Percentiles rank a stretch among this genome's conserved stretches.
Conservation (phyloP, 2,888 invertebrate species). For the Lamellibrachia columna region DNA sequence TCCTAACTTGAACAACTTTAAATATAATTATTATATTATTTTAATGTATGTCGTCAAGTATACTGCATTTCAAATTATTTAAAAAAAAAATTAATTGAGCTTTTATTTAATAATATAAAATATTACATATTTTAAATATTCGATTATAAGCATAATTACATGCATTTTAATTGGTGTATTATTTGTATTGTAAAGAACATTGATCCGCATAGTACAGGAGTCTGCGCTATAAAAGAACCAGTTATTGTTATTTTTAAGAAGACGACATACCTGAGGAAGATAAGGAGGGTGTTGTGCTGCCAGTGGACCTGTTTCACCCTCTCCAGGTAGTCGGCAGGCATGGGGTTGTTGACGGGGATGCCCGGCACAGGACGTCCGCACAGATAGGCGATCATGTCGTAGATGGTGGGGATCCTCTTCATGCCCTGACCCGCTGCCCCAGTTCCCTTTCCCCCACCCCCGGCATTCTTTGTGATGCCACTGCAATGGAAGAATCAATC, state of each 20-base stretch:
- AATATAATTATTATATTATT: no score
- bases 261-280: conserved; percentile 60
- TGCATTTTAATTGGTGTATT: no score
- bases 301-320: conserved; percentile 64
- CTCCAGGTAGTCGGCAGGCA: conserved; percentile 61
- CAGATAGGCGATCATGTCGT: conserved; percentile 64
- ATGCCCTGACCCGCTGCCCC: not conserved
- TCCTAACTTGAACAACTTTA: no score
- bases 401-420: conserved; percentile 63
- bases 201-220: no score
- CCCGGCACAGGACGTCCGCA: conserved; percentile 60
- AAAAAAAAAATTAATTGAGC: no score
- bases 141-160: no score
- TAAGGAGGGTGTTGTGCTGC: conserved; percentile 65
- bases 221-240: no score
- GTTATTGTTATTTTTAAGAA: not conserved
- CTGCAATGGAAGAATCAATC: conserved; percentile 29
- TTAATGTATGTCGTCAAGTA: no score
- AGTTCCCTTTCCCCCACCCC: conserved; percentile 45
- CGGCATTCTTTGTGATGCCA: conserved; percentile 42
- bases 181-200: no score
- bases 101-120: no score
- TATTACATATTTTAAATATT: no score
- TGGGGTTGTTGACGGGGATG: conserved; percentile 59
- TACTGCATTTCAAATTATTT: no score